phyloP scores from a whole-genome alignment of 1,140 invertebrate species.

The Araneus ventricosus region DNA sequence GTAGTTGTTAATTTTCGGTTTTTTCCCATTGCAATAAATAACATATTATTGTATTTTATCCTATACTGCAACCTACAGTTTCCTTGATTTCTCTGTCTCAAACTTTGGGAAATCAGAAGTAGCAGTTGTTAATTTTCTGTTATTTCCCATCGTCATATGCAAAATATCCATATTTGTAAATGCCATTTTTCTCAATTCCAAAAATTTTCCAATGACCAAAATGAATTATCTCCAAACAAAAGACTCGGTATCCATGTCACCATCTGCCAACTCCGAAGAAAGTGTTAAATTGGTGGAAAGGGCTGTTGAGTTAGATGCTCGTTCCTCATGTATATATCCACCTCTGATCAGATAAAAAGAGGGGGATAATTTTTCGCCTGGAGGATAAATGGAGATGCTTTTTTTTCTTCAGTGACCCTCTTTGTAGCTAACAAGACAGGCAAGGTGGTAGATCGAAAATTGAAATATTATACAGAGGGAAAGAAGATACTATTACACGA shows the following conservation, averaged over 20 bases:
- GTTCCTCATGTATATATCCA: background rate
- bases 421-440: constrained; percentile 58
- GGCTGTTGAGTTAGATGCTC: background rate
- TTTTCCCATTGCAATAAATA: too few species aligned
- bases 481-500: constrained; percentile 59
- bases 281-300: constrained; percentile 18
- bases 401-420: background rate
- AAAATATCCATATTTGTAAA: background rate
- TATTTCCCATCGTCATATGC: background rate
- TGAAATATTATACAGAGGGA: constrained; percentile 70
- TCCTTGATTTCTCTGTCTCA: too few species aligned
- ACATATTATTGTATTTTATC: too few species aligned
- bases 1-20: too few species aligned
- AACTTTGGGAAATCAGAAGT: too few species aligned
- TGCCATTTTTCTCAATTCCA: too few species aligned
- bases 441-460: constrained; percentile 62
- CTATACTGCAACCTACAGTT: too few species aligned
- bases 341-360: constrained; percentile 10
- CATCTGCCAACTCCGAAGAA: background rate
- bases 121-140: too few species aligned
- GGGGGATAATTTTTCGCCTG: constrained; percentile 3
- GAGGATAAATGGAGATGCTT: constrained; percentile 21
- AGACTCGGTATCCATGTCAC: too few species aligned
- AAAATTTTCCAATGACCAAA: background rate
- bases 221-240: too few species aligned